Conservation (phyloP, 1,140 invertebrate genomes). For the Capitella teleta region DNA sequence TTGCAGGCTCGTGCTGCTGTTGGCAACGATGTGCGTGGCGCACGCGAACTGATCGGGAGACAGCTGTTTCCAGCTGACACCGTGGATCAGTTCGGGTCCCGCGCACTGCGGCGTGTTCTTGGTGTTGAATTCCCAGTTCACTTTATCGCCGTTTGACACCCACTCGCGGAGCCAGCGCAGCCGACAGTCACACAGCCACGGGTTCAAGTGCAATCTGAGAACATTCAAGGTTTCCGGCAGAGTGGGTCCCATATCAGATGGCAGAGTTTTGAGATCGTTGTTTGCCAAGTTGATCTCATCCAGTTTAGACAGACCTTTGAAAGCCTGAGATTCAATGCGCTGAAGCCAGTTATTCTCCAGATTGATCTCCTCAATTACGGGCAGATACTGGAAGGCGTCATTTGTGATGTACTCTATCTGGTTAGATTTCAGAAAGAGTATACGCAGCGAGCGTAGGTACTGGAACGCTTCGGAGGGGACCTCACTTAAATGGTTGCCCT, state of each 20-base stretch:
- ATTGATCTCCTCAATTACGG: slow-evolving; percentile 18
- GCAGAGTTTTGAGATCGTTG: slow-evolving; percentile 20
- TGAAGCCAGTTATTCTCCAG: slow-evolving; percentile 12
- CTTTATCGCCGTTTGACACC: slow-evolving; percentile 1
- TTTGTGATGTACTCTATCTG: slow-evolving; percentile 18
- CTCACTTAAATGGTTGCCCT: slow-evolving; percentile 21
- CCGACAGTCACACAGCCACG: slow-evolving; percentile 31
- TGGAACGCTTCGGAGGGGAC: slow-evolving; percentile 20
- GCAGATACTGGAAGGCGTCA: slow-evolving; percentile 20
- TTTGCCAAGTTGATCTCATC: slow-evolving; percentile 19
- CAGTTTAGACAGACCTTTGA: background rate
- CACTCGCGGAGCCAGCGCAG: slow-evolving; percentile 11
- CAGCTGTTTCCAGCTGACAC: slow-evolving; percentile 6
- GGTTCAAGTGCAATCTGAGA: slow-evolving; percentile 26
- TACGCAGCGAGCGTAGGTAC: slow-evolving; percentile 14
- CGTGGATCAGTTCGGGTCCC: slow-evolving; percentile 3
- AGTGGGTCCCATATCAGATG: slow-evolving; percentile 1
- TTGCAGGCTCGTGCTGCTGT: slow-evolving; percentile 5
- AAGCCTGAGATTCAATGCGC: slow-evolving; percentile 6
- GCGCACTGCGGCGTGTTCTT: slow-evolving; percentile 6
- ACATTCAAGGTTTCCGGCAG: slow-evolving; percentile 5
- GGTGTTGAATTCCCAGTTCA: slow-evolving; percentile 12
- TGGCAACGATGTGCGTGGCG: slow-evolving; percentile 6
- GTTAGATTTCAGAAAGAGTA: slow-evolving; percentile 23
- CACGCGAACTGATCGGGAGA: slow-evolving; percentile 8